Conservation (phyloP, 2,888 invertebrate genomes). For the Eurytoma adleriae region DNA sequence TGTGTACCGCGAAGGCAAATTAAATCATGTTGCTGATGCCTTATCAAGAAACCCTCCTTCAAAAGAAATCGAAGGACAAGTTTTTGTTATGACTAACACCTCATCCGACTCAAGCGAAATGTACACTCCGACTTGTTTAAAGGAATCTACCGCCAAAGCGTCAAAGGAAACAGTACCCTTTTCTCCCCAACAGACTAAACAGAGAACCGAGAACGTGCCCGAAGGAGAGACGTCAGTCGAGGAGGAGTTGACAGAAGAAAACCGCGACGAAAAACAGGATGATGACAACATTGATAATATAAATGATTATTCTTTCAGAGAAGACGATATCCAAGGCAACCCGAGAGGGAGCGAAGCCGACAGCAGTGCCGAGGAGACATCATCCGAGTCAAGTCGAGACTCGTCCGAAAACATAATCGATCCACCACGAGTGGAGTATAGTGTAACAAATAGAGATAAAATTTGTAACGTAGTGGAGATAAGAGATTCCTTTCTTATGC, state of each 20-base stretch:
- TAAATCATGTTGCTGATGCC: constrained; percentile 46
- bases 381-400: neutral
- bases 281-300: too few relatives aligned
- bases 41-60: constrained; percentile 43
- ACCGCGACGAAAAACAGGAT: too few relatives aligned
- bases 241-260: too few relatives aligned
- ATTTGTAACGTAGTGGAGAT: neutral
- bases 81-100: neutral
- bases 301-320: too few relatives aligned
- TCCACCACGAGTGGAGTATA: neutral
- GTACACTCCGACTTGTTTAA: neutral
- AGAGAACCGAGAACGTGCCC: too few relatives aligned
- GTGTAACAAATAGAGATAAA: neutral
- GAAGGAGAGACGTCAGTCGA: too few relatives aligned
- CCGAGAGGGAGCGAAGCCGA: too few relatives aligned
- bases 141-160: too few relatives aligned
- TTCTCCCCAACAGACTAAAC: too few relatives aligned
- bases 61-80: neutral
- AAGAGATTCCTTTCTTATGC: neutral
- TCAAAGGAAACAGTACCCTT: neutral
- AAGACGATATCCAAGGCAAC: too few relatives aligned
- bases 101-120: neutral
- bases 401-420: neutral
- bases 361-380: too few relatives aligned
- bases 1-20: constrained; percentile 39